Evolutionary conservation across 2,113 vertebrate species (phyloP).

Genomic region (Epinephelus lanceolatus): DNA sequence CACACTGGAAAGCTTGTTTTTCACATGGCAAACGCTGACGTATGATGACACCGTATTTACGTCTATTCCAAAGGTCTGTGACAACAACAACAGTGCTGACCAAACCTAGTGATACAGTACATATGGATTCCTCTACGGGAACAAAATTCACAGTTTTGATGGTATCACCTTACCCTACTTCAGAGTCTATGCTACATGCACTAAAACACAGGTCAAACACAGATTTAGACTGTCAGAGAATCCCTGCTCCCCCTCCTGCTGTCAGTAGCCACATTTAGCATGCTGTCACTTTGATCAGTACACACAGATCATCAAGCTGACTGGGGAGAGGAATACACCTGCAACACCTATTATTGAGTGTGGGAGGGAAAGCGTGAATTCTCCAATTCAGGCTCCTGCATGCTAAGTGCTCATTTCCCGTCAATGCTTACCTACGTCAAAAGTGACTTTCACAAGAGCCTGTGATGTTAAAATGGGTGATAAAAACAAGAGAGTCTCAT

Average conservation of each 20-base stretch:
- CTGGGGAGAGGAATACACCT: constrained; percentile 16
- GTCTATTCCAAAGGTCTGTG: constrained; percentile 47
- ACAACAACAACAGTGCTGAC: constrained; percentile 23
- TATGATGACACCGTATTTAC: constrained; percentile 46
- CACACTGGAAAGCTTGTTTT: constrained; percentile 58
- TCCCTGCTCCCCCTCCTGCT: constrained; percentile 29
- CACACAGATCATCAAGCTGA: constrained; percentile 18
- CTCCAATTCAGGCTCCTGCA: neutral
- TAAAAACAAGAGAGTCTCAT: constrained; percentile 23
- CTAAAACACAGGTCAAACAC: constrained; percentile 71
- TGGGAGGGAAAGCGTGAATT: neutral
- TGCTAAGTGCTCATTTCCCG: constrained; percentile 2
- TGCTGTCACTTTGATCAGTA: constrained; percentile 54
- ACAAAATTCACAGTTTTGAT: constrained; percentile 79
- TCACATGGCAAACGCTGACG: constrained; percentile 66
- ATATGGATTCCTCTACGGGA: constrained; percentile 57
- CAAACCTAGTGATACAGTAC: constrained; percentile 62
- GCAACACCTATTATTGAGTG: constrained; percentile 9
- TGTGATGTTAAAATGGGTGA: constrained; percentile 10
- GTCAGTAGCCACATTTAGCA: constrained; percentile 63
- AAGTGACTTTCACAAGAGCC: constrained; percentile 5
- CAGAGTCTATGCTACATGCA: constrained; percentile 56
- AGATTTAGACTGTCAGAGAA: constrained; percentile 62
- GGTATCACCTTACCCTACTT: constrained; percentile 46
- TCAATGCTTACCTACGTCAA: neutral